Conservation (phyloP, 2,888 invertebrate species). For the Drosophila maculinotata region DNA sequence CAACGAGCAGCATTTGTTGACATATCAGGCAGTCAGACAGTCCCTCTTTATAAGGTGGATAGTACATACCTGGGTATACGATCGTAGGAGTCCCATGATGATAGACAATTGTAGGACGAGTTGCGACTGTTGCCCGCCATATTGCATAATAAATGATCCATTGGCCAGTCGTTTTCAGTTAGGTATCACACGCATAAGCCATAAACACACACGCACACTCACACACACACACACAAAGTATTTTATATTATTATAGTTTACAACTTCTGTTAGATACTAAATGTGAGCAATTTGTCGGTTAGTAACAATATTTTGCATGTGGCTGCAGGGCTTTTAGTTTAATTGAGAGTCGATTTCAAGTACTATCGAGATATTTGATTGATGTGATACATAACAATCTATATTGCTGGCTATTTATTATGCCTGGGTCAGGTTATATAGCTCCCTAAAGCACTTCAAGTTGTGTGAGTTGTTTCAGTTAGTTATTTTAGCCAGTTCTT, state of each 20-base stretch:
- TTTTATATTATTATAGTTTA: slow-evolving; percentile 24
- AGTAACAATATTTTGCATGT: slow-evolving; percentile 3
- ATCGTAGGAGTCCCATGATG: slow-evolving; percentile 96
- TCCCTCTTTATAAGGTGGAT: background rate
- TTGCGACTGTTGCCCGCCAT: slow-evolving; percentile 90
- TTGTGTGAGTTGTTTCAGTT: slow-evolving; percentile 10
- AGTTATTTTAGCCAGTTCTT: slow-evolving; percentile 22
- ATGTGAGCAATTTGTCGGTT: slow-evolving; percentile 8
- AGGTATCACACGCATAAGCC: slow-evolving; percentile 42
- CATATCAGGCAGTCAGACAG: background rate
- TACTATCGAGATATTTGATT: slow-evolving; percentile 33
- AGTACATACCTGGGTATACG: slow-evolving; percentile 91
- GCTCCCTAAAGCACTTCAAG: background rate
- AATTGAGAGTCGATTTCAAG: slow-evolving; percentile 45
- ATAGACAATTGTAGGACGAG: slow-evolving; percentile 95
- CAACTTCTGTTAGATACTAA: slow-evolving; percentile 15
- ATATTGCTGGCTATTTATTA: background rate
- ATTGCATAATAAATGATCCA: slow-evolving; percentile 85
- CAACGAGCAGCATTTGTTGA: slow-evolving; percentile 7
- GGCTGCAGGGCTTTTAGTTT: slow-evolving; percentile 27
- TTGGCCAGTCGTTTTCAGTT: slow-evolving; percentile 72
- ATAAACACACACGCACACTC: slow-evolving; percentile 6
- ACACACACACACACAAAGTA: slow-evolving; percentile 9
- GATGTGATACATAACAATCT: slow-evolving; percentile 26
- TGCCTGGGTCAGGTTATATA: background rate